Conservation (phyloP, 1,140 invertebrate genomes). For the Alviniconcha marisindica region DNA sequence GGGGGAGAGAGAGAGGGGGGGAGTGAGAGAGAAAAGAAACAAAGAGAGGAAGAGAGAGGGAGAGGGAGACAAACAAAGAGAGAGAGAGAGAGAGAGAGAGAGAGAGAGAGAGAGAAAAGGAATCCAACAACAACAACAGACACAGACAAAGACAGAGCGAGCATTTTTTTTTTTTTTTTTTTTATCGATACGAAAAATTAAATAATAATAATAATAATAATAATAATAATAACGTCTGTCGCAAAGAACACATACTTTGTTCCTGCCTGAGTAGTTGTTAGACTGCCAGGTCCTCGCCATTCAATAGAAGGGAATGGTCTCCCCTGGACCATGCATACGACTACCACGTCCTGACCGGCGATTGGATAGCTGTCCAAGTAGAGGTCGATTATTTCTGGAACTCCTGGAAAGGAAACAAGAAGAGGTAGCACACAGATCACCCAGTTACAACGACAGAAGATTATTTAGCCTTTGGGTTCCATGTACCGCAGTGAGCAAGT, state of each 20-base stretch:
- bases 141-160: background rate
- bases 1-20: background rate
- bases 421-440: too few species aligned
- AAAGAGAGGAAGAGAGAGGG: background rate
- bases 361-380: background rate
- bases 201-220: background rate
- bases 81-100: background rate
- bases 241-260: too few species aligned
- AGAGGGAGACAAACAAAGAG: background rate
- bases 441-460: too few species aligned
- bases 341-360: background rate
- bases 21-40: background rate
- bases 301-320: conserved; percentile 2
- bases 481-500: too few species aligned
- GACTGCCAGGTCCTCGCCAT: background rate
- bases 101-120: background rate
- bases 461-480: too few species aligned
- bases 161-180: too few species aligned
- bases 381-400: background rate
- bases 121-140: background rate
- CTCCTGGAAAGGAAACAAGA: too few species aligned
- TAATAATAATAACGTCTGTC: background rate
- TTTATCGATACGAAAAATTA: background rate
- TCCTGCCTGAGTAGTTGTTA: too few species aligned
- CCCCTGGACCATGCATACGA: conserved; percentile 1